Conservation (phyloP, 2,888 invertebrate species). For the Rutpela maculata region DNA sequence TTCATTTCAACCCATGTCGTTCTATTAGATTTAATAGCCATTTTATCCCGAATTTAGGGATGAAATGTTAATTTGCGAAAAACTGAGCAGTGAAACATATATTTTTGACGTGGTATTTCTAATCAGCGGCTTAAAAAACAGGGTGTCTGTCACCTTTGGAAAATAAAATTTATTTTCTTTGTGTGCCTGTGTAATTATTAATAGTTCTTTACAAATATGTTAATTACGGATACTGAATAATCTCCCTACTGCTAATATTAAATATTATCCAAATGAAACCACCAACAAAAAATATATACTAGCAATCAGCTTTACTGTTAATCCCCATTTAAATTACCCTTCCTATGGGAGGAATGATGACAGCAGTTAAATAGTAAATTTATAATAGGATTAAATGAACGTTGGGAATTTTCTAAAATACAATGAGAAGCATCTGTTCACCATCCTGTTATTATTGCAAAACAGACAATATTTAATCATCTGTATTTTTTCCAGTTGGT, state of each 20-base stretch:
- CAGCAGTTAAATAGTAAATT: slow-evolving; percentile 11
- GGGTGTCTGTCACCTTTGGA: no score
- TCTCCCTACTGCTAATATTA: not conserved
- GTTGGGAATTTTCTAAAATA: slow-evolving; percentile 22
- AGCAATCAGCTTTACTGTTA: not conserved
- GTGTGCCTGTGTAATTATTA: no score
- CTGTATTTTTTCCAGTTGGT: not conserved
- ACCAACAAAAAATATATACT: not conserved
- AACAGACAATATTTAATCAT: not conserved
- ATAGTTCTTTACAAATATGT: not conserved
- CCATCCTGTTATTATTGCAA: slow-evolving; percentile 6
- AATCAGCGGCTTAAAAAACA: no score
- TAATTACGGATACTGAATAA: not conserved
- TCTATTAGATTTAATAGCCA: no score
- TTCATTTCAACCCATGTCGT: no score
- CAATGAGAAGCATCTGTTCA: slow-evolving; percentile 14
- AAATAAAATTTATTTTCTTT: no score
- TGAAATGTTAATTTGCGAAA: no score
- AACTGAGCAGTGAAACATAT: no score
- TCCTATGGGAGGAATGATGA: not conserved
- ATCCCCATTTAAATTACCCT: not conserved
- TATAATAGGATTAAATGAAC: slow-evolving; percentile 33
- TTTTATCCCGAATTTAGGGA: no score
- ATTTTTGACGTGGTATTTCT: no score
- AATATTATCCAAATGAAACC: not conserved